These are phyloP conservation scores for Syrista parreyssii DNA, from an alignment of 2,888 invertebrate genomes.

Conservation along the genomic window DNA sequence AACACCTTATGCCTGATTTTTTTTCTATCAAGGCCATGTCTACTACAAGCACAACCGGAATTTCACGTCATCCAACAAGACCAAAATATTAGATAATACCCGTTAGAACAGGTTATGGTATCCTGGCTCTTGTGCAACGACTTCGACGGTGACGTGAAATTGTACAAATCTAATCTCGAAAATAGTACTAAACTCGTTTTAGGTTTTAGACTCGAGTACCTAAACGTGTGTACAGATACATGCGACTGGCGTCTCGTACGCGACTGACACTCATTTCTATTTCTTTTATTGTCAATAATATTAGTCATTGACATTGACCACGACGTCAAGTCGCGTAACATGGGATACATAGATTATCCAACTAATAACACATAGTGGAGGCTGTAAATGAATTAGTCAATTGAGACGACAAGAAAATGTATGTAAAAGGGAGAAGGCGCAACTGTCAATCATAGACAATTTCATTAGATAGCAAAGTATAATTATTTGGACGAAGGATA, in stretches of 20 bases:
- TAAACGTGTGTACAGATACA: neutral
- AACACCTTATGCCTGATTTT: conserved; percentile 12
- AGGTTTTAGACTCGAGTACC: neutral
- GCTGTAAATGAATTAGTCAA: neutral
- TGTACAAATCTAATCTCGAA: neutral
- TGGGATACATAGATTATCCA: neutral
- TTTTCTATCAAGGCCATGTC: neutral
- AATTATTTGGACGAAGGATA: neutral
- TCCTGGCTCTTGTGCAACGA: conserved; percentile 15
- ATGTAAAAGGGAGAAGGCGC: neutral
- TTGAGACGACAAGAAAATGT: neutral
- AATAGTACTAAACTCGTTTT: neutral
- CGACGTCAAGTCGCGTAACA: neutral
- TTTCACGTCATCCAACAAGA: neutral
- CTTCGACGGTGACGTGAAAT: neutral
- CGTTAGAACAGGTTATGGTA: conserved; percentile 27
- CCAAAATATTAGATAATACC: conserved; percentile 23
- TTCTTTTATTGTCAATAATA: neutral
- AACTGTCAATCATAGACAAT: neutral
- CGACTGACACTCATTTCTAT: neutral
- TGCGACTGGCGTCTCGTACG: neutral
- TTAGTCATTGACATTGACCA: neutral
- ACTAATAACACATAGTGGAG: neutral
- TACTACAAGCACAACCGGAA: conserved; percentile 14
- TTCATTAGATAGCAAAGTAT: neutral